A percentile compares a stretch with the other conserved stretches of the same genome.
phyloP scores from a whole-genome alignment of 2,113 vertebrate species.

The Apeltes quadracus region DNA sequence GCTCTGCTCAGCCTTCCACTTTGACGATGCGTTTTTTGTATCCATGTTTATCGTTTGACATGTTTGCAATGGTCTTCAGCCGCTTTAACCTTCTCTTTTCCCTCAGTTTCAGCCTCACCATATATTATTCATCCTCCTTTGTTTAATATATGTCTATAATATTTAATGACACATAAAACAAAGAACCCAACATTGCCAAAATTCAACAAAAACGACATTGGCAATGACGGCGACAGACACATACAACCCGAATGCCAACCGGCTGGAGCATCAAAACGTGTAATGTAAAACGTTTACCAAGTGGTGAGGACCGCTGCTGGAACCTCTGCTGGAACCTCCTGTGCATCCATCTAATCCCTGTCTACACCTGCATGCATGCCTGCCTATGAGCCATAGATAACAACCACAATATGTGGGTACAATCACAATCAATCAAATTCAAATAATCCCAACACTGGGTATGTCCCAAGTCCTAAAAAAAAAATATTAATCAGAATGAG shows the following conservation, averaged over 20 bases:
- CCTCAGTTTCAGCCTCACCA: not conserved
- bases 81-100: not conserved
- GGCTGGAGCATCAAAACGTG: not conserved
- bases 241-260: not conserved
- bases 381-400: not conserved
- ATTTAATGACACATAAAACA: slow-evolving; percentile 3
- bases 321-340: not conserved
- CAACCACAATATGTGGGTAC: not conserved
- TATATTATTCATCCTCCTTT: not conserved
- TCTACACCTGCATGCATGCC: not conserved
- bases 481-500: not conserved
- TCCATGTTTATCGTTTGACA: slow-evolving; percentile 10
- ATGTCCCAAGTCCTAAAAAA: no score
- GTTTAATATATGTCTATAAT: not conserved
- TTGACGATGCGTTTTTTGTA: slow-evolving; percentile 27
- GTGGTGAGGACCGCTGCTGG: not conserved
- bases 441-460: not conserved
- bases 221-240: not conserved
- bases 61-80: not conserved
- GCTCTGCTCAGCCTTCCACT: slow-evolving; percentile 32
- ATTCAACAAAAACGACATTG: not conserved
- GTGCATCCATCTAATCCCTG: not conserved
- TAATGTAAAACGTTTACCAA: not conserved
- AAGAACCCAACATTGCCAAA: not conserved
- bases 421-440: not conserved